Conservation (phyloP, 1,140 invertebrate species). For the Eciton burchellii region DNA sequence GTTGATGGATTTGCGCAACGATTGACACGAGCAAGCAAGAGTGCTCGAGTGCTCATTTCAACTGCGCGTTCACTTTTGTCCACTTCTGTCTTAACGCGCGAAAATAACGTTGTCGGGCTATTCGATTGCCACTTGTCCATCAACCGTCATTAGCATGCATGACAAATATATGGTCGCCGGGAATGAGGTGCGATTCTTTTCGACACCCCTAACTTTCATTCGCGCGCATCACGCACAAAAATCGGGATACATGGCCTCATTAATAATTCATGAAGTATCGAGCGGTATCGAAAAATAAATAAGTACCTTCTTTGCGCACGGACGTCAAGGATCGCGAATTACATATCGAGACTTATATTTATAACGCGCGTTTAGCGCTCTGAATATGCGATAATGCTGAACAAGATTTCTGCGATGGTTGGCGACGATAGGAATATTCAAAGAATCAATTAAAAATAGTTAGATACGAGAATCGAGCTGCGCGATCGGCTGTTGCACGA, state of each 20-base stretch:
- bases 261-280: slow-evolving; percentile 58
- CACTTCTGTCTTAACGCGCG: slow-evolving; percentile 44
- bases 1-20: not conserved
- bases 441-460: not conserved
- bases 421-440: not conserved
- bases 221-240: slow-evolving; percentile 46
- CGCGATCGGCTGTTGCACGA: not conserved
- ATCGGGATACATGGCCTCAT: slow-evolving; percentile 55
- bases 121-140: slow-evolving; percentile 42
- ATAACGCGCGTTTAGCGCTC: slow-evolving; percentile 28
- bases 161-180: slow-evolving; percentile 43
- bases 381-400: slow-evolving; percentile 18
- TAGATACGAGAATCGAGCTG: not conserved
- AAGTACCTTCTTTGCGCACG: slow-evolving; percentile 20
- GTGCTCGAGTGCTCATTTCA: slow-evolving; percentile 12
- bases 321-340: slow-evolving; percentile 7
- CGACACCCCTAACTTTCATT: slow-evolving; percentile 1
- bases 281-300: slow-evolving; percentile 39
- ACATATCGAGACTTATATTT: slow-evolving; percentile 38
- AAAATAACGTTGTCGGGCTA: slow-evolving; percentile 50
- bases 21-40: not conserved
- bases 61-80: slow-evolving; percentile 24
- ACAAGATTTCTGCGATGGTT: slow-evolving; percentile 1
- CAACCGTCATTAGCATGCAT: slow-evolving; percentile 59
- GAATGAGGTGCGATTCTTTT: slow-evolving; percentile 58